These are phyloP conservation scores for Eupithecia abbreviata DNA, from an alignment of 2,888 invertebrate species.

Conservation along the genomic window DNA sequence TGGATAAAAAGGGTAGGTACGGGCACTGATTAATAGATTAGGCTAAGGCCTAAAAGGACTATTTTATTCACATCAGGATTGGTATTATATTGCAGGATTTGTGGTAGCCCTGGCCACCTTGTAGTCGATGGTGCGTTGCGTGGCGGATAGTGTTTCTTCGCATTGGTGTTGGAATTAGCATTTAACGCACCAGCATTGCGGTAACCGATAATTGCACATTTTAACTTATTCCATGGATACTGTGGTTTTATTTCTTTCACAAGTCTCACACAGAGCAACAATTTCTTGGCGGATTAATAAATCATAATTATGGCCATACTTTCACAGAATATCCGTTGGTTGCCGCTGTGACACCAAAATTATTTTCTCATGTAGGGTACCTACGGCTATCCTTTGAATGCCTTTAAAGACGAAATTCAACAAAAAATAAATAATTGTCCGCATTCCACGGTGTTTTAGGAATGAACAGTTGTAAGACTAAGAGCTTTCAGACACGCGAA, in stretches of 20 bases:
- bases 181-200: conserved; percentile 15
- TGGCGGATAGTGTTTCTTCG: conserved; percentile 48
- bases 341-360: neutral
- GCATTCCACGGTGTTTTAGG: neutral
- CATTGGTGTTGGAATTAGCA: conserved; percentile 29
- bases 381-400: neutral
- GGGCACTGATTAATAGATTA: neutral
- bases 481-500: neutral
- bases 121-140: conserved; percentile 38
- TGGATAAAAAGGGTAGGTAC: neutral
- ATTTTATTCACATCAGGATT: neutral
- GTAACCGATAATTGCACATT: conserved; percentile 28
- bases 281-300: neutral
- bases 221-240: conserved; percentile 25
- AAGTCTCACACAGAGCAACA: neutral
- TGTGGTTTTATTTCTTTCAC: neutral
- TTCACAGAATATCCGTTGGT: neutral
- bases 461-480: neutral
- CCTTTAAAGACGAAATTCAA: neutral
- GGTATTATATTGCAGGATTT: neutral
- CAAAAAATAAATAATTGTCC: neutral
- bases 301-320: too few relatives aligned
- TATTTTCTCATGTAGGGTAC: neutral
- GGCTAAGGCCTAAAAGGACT: neutral
- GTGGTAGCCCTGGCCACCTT: conserved; percentile 18